phyloP scores from a whole-genome alignment of 1,140 invertebrate species.

The Archegozetes longisetosus region DNA sequence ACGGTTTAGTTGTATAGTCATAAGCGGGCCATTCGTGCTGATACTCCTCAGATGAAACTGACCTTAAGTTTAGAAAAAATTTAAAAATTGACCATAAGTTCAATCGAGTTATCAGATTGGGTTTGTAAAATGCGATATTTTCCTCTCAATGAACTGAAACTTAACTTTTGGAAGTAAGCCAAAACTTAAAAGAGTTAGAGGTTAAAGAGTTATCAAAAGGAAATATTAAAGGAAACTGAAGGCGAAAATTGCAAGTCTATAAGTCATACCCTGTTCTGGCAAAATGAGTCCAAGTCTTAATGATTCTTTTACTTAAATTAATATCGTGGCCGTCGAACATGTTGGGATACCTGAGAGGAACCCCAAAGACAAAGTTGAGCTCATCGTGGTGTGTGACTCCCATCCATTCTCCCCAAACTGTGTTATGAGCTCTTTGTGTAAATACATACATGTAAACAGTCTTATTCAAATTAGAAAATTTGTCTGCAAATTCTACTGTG shows the following conservation, averaged over 20 bases:
- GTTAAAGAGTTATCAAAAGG: neutral
- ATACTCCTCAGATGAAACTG: neutral
- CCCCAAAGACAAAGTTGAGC: conserved; percentile 87
- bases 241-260: no score
- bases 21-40: neutral
- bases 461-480: neutral
- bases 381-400: conserved; percentile 91
- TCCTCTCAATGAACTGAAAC: neutral
- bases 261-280: conserved; percentile 63
- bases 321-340: conserved; percentile 61
- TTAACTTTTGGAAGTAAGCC: neutral
- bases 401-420: conserved; percentile 87
- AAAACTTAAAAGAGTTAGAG: neutral
- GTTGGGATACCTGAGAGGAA: conserved; percentile 61
- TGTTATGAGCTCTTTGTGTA: conserved; percentile 62
- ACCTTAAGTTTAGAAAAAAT: neutral
- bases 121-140: no score
- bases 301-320: conserved; percentile 62
- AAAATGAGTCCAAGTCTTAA: conserved; percentile 91
- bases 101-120: neutral
- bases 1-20: neutral
- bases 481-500: conserved; percentile 9
- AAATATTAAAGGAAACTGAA: conserved; percentile 27
- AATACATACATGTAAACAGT: conserved; percentile 85
- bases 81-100: neutral